phyloP scores from a whole-genome alignment of 2,888 invertebrate genomes.

The Agonopterix subpropinquella region DNA sequence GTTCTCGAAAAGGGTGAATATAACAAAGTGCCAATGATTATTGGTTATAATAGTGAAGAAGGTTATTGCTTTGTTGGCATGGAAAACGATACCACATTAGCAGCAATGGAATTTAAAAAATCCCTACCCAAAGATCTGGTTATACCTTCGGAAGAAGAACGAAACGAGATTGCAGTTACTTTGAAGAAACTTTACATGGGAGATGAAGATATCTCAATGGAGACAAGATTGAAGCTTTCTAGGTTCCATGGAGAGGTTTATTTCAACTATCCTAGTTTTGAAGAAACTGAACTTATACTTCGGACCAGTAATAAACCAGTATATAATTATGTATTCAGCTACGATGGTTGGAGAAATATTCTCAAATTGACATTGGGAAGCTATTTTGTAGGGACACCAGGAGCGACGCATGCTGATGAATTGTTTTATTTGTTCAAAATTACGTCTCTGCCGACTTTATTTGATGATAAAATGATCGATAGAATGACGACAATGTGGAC shows the following conservation, averaged over 20 bases:
- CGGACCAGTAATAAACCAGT: conserved; percentile 34
- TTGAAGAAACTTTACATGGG: conserved; percentile 51
- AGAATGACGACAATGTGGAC: conserved; percentile 52
- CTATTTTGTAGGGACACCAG: conserved; percentile 22
- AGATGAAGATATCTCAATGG: conserved; percentile 36
- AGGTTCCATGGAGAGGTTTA: conserved; percentile 39
- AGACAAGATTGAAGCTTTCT: conserved; percentile 37
- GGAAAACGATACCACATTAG: conserved; percentile 41
- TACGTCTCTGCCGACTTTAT: conserved; percentile 31
- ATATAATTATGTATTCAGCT: conserved; percentile 46
- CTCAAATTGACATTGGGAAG: conserved; percentile 25
- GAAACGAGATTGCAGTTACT: conserved; percentile 25
- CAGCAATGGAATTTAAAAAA: conserved; percentile 33
- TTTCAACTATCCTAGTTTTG: conserved; percentile 33
- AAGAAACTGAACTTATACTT: conserved; percentile 41
- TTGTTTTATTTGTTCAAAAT: conserved; percentile 46
- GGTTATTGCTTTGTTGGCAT: conserved; percentile 39
- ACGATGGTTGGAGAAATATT: conserved; percentile 40
- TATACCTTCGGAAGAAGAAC: conserved; percentile 29
- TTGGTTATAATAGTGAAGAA: conserved; percentile 46
- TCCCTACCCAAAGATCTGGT: conserved; percentile 49
- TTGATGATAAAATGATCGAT: conserved; percentile 45
- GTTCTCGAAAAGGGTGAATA: conserved; percentile 37
- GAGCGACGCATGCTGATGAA: conserved; percentile 55
- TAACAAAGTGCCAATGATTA: conserved; percentile 52